Conservation (phyloP, 2,113 vertebrate species). For the Dipodomys stephensi region DNA sequence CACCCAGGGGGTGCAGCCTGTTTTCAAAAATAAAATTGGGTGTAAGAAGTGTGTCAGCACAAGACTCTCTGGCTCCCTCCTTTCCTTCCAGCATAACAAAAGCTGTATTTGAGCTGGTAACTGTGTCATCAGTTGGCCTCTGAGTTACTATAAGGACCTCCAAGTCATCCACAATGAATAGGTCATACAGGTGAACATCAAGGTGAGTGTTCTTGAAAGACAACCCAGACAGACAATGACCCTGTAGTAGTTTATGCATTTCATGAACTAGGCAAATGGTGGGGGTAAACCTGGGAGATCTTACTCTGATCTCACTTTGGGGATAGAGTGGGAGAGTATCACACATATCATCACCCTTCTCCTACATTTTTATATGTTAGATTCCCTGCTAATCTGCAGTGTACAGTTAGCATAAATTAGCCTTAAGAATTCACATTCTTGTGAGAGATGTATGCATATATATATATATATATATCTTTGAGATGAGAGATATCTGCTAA, state of each 20-base stretch:
- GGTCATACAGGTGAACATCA: not conserved
- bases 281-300: not conserved
- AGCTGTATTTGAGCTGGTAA: not conserved
- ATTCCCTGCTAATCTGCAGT: not conserved
- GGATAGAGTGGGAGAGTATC: not conserved
- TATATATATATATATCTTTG: not conserved
- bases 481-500: too few relatives aligned
- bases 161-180: not conserved
- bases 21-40: not conserved
- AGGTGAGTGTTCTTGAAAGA: not conserved
- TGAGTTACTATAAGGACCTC: not conserved
- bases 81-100: not conserved
- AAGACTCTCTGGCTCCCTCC: not conserved
- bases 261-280: not conserved
- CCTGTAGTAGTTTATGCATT: not conserved
- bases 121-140: not conserved
- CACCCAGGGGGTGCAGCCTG: too few relatives aligned
- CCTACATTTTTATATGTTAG: not conserved
- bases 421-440: not conserved
- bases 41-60: not conserved
- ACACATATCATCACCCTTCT: not conserved
- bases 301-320: not conserved
- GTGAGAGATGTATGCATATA: too few relatives aligned
- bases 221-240: not conserved
- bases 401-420: not conserved